Conservation (phyloP, 2,797 vertebrate genomes). For the Carduelis carduelis region DNA sequence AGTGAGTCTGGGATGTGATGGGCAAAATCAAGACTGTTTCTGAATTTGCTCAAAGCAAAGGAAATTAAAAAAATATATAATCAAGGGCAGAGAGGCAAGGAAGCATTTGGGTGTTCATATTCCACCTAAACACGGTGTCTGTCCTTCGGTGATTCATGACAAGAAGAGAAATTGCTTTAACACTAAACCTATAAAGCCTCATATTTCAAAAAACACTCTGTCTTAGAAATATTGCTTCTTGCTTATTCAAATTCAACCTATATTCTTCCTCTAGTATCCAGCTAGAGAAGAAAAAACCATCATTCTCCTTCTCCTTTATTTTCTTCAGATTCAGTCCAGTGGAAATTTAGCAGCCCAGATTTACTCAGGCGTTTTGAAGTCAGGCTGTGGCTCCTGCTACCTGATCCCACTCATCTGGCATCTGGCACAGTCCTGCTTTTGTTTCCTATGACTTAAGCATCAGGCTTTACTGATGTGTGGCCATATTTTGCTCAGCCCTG, state of each 20-base stretch:
- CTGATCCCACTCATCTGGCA: conserved; percentile 66
- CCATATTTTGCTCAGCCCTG: conserved; percentile 60
- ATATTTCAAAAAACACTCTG: not conserved
- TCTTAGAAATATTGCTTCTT: not conserved
- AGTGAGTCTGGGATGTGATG: not conserved
- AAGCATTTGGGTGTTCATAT: not conserved
- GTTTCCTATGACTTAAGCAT: conserved; percentile 63
- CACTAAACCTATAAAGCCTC: not conserved
- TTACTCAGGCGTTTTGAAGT: conserved; percentile 50
- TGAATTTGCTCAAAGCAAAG: not conserved
- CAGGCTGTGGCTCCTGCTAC: conserved; percentile 56
- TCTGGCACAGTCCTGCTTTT: conserved; percentile 66
- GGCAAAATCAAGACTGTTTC: not conserved
- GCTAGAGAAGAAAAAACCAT: not conserved
- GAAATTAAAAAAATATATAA: not conserved
- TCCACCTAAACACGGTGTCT: not conserved
- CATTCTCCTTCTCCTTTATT: not conserved
- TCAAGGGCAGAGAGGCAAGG: not conserved
- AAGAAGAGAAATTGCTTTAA: conserved; percentile 17
- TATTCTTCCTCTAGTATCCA: not conserved
- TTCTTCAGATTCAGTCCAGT: conserved; percentile 23
- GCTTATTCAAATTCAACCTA: not conserved
- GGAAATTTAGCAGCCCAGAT: conserved; percentile 42
- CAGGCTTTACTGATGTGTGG: conserved; percentile 59
- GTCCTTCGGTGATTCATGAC: not conserved